Base-by-base conservation (phyloP, 2,888 invertebrate genomes). In the Meiosimyza decipiens region DNA sequence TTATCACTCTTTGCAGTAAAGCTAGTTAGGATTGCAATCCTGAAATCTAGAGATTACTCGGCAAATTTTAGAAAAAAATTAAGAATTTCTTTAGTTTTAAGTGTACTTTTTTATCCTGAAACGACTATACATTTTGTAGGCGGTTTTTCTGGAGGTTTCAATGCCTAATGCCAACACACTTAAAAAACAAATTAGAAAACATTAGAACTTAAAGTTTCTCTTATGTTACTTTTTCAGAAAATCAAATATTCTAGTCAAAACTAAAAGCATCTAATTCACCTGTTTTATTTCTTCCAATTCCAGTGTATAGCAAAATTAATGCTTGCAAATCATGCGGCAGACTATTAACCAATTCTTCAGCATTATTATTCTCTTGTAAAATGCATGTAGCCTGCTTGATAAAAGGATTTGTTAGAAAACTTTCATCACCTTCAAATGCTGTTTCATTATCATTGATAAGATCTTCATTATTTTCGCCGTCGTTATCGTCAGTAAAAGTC, bases 251-350 rank as follows among this genome's bases (percentile, higher is more conserved):
- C 28, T 4, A 28, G 40, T 40, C 3, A 47, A 63, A 57, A 33
- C 4, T 49, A n/a, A 12, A 2, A 16, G 33, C 57, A 11, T 57
- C 28, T 11, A 59, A 62, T 74, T 76, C 73, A 87, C 87, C 82
- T 72, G 83, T 82, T 33, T 84, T 80, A 73, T 84, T 86, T 59
- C 76, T 79, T 3, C 82, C 82, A 75, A 88, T 87, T 16, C 89
- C 89, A 80, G 84, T 84, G 28, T 91, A 91, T 12, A 91, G 86
- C 52, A 92, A 81, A 1, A 90, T 89, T 70, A 92, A 81, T 6
- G 89, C 89, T 82, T 90, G 88, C 16, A 89, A 82, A 79, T 89
- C 89, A 60, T 85, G 83, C 6, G 90, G 89, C 57, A 90, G 76
- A 11, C 81, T 80, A 62, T 85, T 80, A 65, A 90, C 79, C 16